Conservation (phyloP, 2,113 vertebrate species). For the Tiliqua scincoides region DNA sequence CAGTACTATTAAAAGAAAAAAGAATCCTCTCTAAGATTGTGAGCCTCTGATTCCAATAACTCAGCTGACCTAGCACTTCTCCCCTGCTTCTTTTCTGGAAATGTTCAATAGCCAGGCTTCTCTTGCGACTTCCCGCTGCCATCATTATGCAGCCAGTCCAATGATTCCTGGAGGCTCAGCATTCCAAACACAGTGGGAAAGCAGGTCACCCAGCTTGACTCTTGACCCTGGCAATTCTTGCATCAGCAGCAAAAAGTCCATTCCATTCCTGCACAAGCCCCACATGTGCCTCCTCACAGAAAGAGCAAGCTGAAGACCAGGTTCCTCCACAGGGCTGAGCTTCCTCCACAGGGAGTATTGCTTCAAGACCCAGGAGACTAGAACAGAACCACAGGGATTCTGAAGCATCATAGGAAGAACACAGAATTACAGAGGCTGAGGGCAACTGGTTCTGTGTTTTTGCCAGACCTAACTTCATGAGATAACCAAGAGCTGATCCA, state of each 20-base stretch:
- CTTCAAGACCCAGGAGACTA: not conserved
- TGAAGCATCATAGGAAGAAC: not conserved
- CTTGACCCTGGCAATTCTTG: not conserved
- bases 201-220: not conserved
- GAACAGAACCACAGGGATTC: not conserved
- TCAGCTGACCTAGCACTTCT: not conserved
- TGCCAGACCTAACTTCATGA: too few relatives aligned
- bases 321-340: accelerated
- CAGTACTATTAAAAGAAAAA: slow-evolving; percentile 5
- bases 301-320: not conserved
- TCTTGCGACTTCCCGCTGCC: slow-evolving; percentile 16
- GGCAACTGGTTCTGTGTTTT: not conserved
- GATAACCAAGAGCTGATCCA: not conserved
- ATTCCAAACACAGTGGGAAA: not conserved
- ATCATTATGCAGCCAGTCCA: not conserved
- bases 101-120: slow-evolving; percentile 9
- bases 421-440: not conserved
- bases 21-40: not conserved
- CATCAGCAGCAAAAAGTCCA: not conserved
- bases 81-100: slow-evolving; percentile 20
- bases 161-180: not conserved
- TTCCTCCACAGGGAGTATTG: not conserved
- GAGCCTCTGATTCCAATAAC: not conserved
- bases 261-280: not conserved
- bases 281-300: not conserved